Base-by-base conservation (phyloP, 1,140 invertebrate genomes). In the Leptinotarsa undecemlineata region DNA sequence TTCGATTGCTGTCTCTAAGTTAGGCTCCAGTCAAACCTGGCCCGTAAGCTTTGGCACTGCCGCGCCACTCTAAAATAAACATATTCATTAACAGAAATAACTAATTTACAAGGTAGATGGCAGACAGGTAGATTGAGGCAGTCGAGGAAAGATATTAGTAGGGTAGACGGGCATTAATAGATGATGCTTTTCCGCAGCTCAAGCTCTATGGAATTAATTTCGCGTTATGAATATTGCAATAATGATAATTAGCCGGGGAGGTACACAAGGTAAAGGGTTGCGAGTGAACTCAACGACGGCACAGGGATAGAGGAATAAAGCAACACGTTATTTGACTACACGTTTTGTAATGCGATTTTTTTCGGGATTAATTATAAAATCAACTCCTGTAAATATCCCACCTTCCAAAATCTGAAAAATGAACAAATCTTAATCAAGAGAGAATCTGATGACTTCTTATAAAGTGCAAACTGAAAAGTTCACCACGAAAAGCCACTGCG, bases 181-280 rank as follows among this genome's bases (percentile, higher is more conserved):
- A 57, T 57, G 51, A 57, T 70, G 68, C 68, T 70, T 70, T 70
- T 70, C 68, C 68, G 68, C 68, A 60, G 47, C 68, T 70, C 23
- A 1, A 20, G 47, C 48, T 70, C 68, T 60, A 70, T 70, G 51
- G 51, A 70, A 70, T 70, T 70, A 70, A 70, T 70, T 70, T 70
- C 68, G 42, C 68, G 19, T 21, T 70, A 47, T 70, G 68, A 70
- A 70, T 70, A 70, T 70, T 70, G 68, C 68, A 70, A 70, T 70
- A 60, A 70, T 51, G 48, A 70, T 70, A 57, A 70, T 70, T 60
- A 70, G 68, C 26, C n/a, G 11, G 42, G 67, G 42, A 47, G 42
- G 42, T 5, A n/a, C 3, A 14, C 62, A 64, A 64, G 26, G 26
- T 19, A 15, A 64, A 26, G 62, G 62, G 23, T 64, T 64, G 62